Base-by-base conservation (phyloP, 2,888 invertebrate species). In the Epsilonema sp. region DNA sequence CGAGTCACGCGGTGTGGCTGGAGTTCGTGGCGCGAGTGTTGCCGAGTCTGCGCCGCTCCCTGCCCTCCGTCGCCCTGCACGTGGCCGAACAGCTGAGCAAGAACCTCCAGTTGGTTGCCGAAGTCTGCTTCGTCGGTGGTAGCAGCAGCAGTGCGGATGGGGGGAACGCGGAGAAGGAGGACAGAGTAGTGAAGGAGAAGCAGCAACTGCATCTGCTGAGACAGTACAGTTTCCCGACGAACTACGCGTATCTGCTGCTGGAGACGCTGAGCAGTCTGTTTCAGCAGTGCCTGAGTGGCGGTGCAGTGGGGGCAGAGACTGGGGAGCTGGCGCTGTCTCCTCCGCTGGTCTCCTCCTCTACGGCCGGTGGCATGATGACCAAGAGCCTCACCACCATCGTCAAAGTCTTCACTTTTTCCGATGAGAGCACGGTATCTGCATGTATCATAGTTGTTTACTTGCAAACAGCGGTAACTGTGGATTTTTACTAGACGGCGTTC, bases 361-460 rank as follows among this genome's bases (percentile, higher is more conserved):
- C n/a, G n/a, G n/a, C n/a, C n/a, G 58, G 54, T 1, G 63, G 68
- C 2, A n/a, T n/a, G n/a, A n/a, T n/a, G n/a, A 76, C 77, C 0
- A 82, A 82, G 59, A 74, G 83, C 50, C 74, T 84, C 55, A 79
- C 78, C 58, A 82, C 80, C 64, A 73, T 85, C 37, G 77, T 82
- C 44, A 79, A 81, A 62, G 81, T 79, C 2, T 82, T 84, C 61
- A 76, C 80, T 53, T 78, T 49, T 46, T 21, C n/a, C 49, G 44
- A 44, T 22, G 21, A 49, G 66, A 67, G 67, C 22, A 49, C 25
- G 24, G 24, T 26, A n/a, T 37, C 64, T n/a, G n/a, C n/a, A n/a
- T n/a, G n/a, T n/a, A n/a, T n/a, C n/a, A n/a, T n/a, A n/a, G n/a
- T n/a, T 25, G 26, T 24, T 41, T 16, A 24, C 49, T 51, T n/a